Conservation (phyloP, 1,140 invertebrate genomes). For the Stegodyphus mimosarum region DNA sequence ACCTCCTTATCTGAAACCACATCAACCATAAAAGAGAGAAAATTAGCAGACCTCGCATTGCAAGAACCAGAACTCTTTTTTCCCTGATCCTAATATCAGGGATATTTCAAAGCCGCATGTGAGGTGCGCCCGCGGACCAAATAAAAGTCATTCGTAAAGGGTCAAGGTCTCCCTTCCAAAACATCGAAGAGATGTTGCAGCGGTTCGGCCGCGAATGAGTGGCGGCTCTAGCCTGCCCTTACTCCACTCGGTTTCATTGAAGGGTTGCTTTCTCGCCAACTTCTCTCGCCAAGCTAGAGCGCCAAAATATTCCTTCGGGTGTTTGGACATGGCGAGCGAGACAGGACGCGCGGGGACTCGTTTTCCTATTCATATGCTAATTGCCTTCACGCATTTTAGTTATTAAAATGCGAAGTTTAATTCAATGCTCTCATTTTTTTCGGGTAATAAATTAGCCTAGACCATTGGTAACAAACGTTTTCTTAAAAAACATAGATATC, state of each 20-base stretch:
- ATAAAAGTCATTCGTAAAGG: background rate
- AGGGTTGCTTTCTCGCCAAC: background rate
- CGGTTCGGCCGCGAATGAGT: conserved; percentile 33
- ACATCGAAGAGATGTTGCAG: conserved; percentile 5
- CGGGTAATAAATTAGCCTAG: background rate
- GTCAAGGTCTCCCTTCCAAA: background rate
- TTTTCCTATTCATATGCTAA: background rate
- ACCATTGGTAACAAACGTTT: too few species aligned
- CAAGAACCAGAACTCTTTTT: background rate
- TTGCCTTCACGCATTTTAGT: background rate
- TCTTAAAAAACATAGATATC: too few species aligned
- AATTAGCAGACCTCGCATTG: background rate
- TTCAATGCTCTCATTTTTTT: background rate
- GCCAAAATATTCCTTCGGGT: background rate
- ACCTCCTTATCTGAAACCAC: conserved; percentile 33
- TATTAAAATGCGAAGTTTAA: background rate
- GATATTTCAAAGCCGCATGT: background rate
- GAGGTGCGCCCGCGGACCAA: background rate
- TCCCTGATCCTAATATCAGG: background rate
- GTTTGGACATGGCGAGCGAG: too few species aligned
- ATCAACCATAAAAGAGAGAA: conserved; percentile 1
- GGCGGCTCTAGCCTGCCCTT: conserved; percentile 9
- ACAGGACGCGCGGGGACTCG: too few species aligned
- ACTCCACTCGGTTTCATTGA: conserved; percentile 16
- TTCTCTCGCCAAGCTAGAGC: background rate